Base-by-base conservation (phyloP, 1,140 invertebrate species). In the Acromyrmex echinatior region DNA sequence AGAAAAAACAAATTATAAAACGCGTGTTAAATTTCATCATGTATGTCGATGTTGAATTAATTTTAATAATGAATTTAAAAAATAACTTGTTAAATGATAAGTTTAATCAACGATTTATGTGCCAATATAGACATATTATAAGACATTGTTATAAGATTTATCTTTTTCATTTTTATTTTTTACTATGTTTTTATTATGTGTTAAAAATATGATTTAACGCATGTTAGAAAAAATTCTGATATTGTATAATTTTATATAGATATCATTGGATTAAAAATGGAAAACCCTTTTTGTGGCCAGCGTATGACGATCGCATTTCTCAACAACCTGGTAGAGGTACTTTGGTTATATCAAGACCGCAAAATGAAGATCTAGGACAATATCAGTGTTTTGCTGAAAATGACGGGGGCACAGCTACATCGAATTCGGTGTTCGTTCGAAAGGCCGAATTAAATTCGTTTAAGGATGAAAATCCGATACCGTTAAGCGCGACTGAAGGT, bases 381-480 rank as follows among this genome's bases (percentile, higher is more conserved):
- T 99, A 99, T 95, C 99, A 99, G 94, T 99, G 99, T 95, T 99
- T 99, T 94, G 99, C 99, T 0, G 96, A 97, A 91, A 99, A 99
- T 93, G 97, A 98, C 91, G 98, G 98, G 96, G 99, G 99, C 65
- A 98, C 97, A 4, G 98, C 99, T 16, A 98, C 98, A 0, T 99
- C 98, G 0, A 99, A 99, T 94, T 98, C 98, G 0, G 98, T 99
- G 12, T 99, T 98, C 92, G 98, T 99, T 16, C 96, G 98, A n/a
- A 99, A 99, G 95, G 98, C 99, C 5, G 98, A 99, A 94, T 95
- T 99, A 80, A 99, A 99, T 94, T 98, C 98, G 0, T 99, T 99
- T 95, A 98, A 98, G 93, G 98, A 98, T 91, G 97, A 97, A 66
- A 96, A 95, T 53, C 96, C 96, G 63, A 92, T 95, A 62, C 96